These are phyloP conservation scores for Clunio marinus DNA, from an alignment of 2,888 invertebrate genomes.

Conservation along the genomic window DNA sequence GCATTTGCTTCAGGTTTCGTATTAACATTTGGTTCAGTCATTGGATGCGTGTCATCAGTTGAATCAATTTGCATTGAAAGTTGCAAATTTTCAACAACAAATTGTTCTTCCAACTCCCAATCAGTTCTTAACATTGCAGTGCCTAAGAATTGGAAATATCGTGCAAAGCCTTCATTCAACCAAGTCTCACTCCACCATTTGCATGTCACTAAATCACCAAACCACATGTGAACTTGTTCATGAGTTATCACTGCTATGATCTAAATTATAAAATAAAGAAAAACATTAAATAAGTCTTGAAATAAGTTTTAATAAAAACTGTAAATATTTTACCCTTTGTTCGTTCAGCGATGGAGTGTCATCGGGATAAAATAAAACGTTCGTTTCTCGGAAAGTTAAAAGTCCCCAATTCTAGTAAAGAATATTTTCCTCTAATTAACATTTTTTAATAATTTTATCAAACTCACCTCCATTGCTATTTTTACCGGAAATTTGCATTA, in stretches of 20 bases:
- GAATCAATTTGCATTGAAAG: conserved; percentile 59
- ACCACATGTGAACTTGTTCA: conserved; percentile 64
- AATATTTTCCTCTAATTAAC: no score
- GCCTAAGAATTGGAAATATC: conserved; percentile 67
- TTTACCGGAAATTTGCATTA: no score
- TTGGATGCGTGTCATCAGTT: conserved; percentile 56
- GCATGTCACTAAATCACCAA: conserved; percentile 59
- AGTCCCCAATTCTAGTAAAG: conserved; percentile 44
- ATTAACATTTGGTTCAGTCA: conserved; percentile 56
- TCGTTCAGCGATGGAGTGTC: conserved; percentile 58
- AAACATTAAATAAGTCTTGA: conserved; percentile 22
- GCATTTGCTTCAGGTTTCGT: conserved; percentile 57
- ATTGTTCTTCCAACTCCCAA: conserved; percentile 65
- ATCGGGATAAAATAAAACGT: conserved; percentile 61
- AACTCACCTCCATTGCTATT: no score
- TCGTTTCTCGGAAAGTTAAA: conserved; percentile 65
- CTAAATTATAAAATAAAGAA: not conserved
- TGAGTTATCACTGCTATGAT: conserved; percentile 46
- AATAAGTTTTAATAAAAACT: conserved; percentile 46
- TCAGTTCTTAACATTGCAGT: conserved; percentile 55
- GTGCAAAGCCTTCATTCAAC: conserved; percentile 64
- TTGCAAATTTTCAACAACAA: conserved; percentile 66
- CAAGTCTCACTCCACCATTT: conserved; percentile 57
- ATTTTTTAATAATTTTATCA: no score
- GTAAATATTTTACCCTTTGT: conserved; percentile 49